Evolutionary conservation across 2,113 vertebrate genomes (phyloP).

Genomic region (Scatophagus argus): DNA sequence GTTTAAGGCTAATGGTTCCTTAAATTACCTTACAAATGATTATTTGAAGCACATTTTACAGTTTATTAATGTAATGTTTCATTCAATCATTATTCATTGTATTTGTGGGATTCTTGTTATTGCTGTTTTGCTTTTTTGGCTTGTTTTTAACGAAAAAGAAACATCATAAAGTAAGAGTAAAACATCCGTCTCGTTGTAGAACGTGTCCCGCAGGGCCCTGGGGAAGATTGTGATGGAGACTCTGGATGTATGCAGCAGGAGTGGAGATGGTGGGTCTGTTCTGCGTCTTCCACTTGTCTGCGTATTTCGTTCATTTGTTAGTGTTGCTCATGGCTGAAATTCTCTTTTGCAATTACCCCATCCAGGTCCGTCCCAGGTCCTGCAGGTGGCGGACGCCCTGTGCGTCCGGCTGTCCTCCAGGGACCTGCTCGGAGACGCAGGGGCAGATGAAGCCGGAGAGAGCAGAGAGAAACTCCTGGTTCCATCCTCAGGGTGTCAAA

Average conservation of each 20-base stretch:
- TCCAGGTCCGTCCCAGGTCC: slow-evolving; percentile 62
- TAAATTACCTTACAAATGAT: no score
- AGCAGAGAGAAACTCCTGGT: slow-evolving; percentile 33
- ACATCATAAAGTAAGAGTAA: no score
- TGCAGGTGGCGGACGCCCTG: slow-evolving; percentile 75
- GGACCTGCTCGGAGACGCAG: slow-evolving; percentile 53
- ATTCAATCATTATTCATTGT: no score
- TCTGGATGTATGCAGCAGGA: slow-evolving; percentile 68
- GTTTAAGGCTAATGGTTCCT: no score
- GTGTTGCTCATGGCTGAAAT: background rate
- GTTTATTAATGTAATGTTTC: no score
- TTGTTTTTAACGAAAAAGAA: background rate
- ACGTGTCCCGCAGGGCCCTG: slow-evolving; percentile 68
- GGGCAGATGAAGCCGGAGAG: slow-evolving; percentile 25
- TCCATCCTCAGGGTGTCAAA: slow-evolving; percentile 38
- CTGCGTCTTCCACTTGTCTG: background rate
- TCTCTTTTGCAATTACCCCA: background rate
- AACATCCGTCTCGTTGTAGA: slow-evolving; percentile 17
- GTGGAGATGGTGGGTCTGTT: slow-evolving; percentile 61
- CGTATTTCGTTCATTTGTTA: background rate
- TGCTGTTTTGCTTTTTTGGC: background rate
- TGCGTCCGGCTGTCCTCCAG: slow-evolving; percentile 65
- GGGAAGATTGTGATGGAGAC: slow-evolving; percentile 79
- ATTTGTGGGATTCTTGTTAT: no score
- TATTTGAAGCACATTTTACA: no score